Evolutionary conservation across 2,797 vertebrate species (phyloP).

Genomic region (Malurus splendens): DNA sequence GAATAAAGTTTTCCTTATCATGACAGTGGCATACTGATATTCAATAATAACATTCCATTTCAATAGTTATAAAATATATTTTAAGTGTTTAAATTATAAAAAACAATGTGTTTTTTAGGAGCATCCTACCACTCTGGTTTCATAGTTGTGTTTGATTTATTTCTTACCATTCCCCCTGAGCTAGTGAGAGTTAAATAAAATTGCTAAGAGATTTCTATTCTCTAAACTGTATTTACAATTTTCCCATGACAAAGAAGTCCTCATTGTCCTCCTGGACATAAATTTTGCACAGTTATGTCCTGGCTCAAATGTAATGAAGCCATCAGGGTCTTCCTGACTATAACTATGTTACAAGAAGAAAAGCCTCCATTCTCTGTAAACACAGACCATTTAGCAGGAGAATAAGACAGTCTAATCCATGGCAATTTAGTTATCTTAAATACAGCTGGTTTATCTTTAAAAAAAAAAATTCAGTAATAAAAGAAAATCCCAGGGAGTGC

Average conservation of each 20-base stretch:
- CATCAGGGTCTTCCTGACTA: not conserved
- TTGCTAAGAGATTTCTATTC: not conserved
- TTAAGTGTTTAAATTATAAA: not conserved
- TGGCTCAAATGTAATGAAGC: not conserved
- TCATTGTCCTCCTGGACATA: not conserved
- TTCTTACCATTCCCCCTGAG: not conserved
- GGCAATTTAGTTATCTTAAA: constrained; percentile 7
- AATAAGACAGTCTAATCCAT: not conserved
- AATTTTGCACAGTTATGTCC: not conserved
- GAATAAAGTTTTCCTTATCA: not conserved
- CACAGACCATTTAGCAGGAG: not conserved
- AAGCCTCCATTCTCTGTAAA: not conserved
- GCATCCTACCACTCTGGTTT: not conserved
- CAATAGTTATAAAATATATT: not conserved
- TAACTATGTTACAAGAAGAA: not conserved
- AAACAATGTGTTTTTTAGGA: not conserved
- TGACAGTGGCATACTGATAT: not conserved
- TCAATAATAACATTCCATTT: not conserved
- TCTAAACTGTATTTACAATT: not conserved
- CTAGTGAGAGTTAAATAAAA: not conserved
- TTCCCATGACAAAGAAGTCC: not conserved
- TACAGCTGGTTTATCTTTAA: not conserved
- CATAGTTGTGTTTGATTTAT: not conserved
- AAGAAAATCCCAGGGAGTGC: not conserved
- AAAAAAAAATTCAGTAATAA: not conserved